Evolutionary conservation across 2,797 vertebrate species (phyloP).

Genomic region (Cyclopterus lumpus): DNA sequence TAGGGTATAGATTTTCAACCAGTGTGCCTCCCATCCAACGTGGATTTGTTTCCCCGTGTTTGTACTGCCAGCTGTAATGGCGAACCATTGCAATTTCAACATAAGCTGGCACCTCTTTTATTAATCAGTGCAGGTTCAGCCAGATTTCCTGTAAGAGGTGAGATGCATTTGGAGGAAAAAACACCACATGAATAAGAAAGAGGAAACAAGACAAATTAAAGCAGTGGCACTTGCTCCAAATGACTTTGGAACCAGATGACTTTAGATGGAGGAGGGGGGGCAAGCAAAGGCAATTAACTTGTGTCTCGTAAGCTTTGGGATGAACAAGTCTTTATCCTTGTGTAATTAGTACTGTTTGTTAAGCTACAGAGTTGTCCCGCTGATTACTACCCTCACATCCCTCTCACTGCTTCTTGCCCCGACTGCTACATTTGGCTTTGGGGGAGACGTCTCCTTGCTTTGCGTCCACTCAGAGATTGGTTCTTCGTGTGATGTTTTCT

Average conservation of each 20-base stretch:
- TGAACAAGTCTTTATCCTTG: constrained; percentile 83
- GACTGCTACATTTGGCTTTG: constrained; percentile 29
- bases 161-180: not conserved
- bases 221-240: constrained; percentile 33
- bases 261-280: constrained; percentile 65
- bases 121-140: constrained; percentile 14
- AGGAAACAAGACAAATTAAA: constrained; percentile 27
- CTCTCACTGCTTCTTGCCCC: constrained; percentile 39
- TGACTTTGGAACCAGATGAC: constrained; percentile 65
- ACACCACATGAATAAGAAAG: not conserved
- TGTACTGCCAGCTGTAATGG: constrained; percentile 29
- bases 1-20: constrained; percentile 40
- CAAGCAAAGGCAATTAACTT: constrained; percentile 84
- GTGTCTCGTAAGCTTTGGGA: constrained; percentile 82
- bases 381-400: constrained; percentile 74
- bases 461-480: not conserved
- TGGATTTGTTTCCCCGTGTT: constrained; percentile 38
- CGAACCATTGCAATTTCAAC: constrained; percentile 20
- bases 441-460: constrained; percentile 15
- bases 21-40: constrained; percentile 6
- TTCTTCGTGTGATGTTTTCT: not conserved
- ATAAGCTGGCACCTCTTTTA: not conserved
- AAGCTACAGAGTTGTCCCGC: constrained; percentile 74
- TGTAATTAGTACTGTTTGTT: constrained; percentile 86
- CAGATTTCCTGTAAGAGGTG: not conserved